Percentiles rank a stretch among this genome's conserved stretches.
These are phyloP conservation scores for Lissocephala sabroskyi DNA, from an alignment of 2,888 invertebrate species.

Conservation along the genomic window DNA sequence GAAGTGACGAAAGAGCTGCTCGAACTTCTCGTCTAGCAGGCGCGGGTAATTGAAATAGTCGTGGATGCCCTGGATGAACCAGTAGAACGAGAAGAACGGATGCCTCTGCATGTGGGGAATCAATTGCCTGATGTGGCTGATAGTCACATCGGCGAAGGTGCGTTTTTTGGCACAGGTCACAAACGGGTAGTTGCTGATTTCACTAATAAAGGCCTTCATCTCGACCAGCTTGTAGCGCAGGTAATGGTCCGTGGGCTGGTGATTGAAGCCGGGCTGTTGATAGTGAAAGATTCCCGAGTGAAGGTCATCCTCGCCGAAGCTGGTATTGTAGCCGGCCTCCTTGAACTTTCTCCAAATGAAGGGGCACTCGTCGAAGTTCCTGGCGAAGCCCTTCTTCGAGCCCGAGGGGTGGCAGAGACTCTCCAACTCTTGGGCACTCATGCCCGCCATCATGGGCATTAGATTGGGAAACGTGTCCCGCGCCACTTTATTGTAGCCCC, in stretches of 20 bases:
- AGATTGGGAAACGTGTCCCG: slow-evolving; percentile 93
- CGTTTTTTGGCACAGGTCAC: slow-evolving; percentile 5
- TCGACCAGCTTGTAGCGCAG: slow-evolving; percentile 80
- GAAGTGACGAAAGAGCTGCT: slow-evolving; percentile 38
- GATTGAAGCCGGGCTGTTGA: slow-evolving; percentile 80
- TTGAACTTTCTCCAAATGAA: slow-evolving; percentile 87
- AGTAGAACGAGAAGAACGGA: slow-evolving; percentile 85
- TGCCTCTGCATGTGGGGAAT: slow-evolving; percentile 75
- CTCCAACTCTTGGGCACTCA: slow-evolving; percentile 76
- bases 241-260: slow-evolving; percentile 86
- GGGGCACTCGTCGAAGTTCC: slow-evolving; percentile 81
- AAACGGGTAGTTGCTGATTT: slow-evolving; percentile 74
- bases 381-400: slow-evolving; percentile 48
- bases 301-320: slow-evolving; percentile 86
- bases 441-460: slow-evolving; percentile 83
- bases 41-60: slow-evolving; percentile 84
- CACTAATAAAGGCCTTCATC: slow-evolving; percentile 72
- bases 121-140: slow-evolving; percentile 80
- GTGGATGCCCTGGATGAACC: slow-evolving; percentile 86
- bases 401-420: too few relatives aligned
- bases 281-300: slow-evolving; percentile 86
- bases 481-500: slow-evolving; percentile 91
- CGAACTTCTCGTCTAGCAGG: slow-evolving; percentile 76
- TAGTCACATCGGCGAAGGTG: slow-evolving; percentile 72
- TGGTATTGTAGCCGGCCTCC: slow-evolving; percentile 80